A percentile compares a stretch with the other conserved stretches of the same genome.
phyloP scores from a whole-genome alignment of 2,888 invertebrate species.

The Drosophila incognita region DNA sequence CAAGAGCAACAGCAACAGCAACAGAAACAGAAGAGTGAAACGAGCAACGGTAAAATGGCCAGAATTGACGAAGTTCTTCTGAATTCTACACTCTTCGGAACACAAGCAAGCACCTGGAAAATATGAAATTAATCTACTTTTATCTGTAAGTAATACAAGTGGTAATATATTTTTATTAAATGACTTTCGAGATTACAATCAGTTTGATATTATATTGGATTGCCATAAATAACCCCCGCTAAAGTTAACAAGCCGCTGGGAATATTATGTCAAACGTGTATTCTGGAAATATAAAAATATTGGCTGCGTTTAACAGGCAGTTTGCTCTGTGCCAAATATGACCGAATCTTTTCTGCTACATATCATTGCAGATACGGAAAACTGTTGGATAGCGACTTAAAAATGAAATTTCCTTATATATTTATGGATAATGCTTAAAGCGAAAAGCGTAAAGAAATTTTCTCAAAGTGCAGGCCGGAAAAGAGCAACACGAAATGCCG shows the following conservation, averaged over 20 bases:
- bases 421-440: background rate
- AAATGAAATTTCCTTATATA: background rate
- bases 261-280: background rate
- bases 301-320: background rate
- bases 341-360: background rate
- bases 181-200: background rate
- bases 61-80: conserved; percentile 30
- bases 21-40: conserved; percentile 7
- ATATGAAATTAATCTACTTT: background rate
- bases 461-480: conserved; percentile 59
- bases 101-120: conserved; percentile 12
- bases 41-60: conserved; percentile 18
- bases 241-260: background rate
- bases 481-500: conserved; percentile 61
- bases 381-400: background rate
- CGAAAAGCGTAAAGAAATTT: conserved; percentile 36
- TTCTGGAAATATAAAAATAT: background rate
- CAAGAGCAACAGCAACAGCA: background rate
- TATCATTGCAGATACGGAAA: background rate
- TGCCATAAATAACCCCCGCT: background rate
- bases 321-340: background rate
- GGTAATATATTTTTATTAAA: background rate
- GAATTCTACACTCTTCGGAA: conserved; percentile 28
- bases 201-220: conserved; percentile 4
- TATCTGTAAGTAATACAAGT: background rate